phyloP scores from a whole-genome alignment of 2,888 invertebrate species.

The Melieria crassipennis region DNA sequence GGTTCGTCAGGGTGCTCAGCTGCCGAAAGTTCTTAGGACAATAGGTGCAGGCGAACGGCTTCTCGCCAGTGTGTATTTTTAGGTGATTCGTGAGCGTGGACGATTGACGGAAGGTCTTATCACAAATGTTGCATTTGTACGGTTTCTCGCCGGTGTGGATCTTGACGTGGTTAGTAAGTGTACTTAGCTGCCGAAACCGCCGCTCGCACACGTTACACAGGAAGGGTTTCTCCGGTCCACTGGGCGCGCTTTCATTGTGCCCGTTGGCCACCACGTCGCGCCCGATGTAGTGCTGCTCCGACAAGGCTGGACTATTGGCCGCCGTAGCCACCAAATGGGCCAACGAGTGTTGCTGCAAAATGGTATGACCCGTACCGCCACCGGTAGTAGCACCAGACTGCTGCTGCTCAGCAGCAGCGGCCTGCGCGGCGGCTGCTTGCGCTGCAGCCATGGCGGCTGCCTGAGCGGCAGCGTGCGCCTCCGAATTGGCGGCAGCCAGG shows the following conservation, averaged over 20 bases:
- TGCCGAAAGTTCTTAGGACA: conserved; percentile 66
- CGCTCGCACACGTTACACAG: conserved; percentile 66
- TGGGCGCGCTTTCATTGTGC: conserved; percentile 45
- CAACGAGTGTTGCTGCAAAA: conserved; percentile 53
- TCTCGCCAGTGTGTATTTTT: conserved; percentile 66
- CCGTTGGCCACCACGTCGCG: conserved; percentile 47
- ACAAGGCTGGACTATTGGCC: conserved; percentile 55
- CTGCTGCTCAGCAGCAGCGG: conserved; percentile 58
- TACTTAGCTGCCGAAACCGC: conserved; percentile 65
- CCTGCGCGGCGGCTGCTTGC: conserved; percentile 63
- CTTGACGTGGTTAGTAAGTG: conserved; percentile 66
- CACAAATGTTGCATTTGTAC: conserved; percentile 66
- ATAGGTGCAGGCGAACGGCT: conserved; percentile 65
- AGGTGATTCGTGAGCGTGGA: conserved; percentile 66
- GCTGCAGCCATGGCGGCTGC: conserved; percentile 64
- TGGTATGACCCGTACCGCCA: conserved; percentile 41
- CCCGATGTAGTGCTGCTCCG: conserved; percentile 55
- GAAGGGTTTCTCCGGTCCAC: conserved; percentile 64
- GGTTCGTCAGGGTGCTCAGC: conserved; percentile 66
- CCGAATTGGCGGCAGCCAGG: conserved; percentile 57
- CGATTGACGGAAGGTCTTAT: conserved; percentile 66
- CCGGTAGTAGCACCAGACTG: conserved; percentile 47
- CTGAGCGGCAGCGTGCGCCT: conserved; percentile 62
- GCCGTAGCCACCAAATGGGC: conserved; percentile 57
- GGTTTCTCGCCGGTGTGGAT: conserved; percentile 66